Base-by-base conservation (phyloP, 2,888 invertebrate genomes). In the Ariolimax columbianus region DNA sequence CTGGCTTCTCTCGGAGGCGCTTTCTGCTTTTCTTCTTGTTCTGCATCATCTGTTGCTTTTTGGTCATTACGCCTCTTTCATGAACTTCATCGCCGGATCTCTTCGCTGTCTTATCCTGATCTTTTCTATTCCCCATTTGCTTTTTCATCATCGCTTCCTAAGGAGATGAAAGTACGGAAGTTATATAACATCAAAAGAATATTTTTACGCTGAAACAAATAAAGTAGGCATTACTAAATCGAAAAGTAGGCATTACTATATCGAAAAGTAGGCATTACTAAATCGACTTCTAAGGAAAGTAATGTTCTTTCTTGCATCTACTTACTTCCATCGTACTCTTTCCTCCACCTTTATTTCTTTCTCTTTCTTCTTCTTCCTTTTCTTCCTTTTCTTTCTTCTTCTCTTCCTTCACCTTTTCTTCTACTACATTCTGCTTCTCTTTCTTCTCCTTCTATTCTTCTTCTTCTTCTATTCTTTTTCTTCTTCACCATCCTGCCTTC, bases 1-100 rank as follows among this genome's bases (percentile, higher is more conserved):
- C 83, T 79, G 88, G 88, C 47, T 87, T 85, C 79, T 86, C 87
- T 77, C 88, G 86, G 68, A 86, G 77, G 33, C 84, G 87, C 36
- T 81, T 85, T 26, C 75, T 66, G n/a, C 83, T 88, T 75, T 89
- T 88, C 82, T 87, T 88, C 84, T 88, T 88, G 83, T 87, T 87
- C 85, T 87, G 82, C 80, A 85, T 84, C 59, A 79, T 75, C 81
- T 85, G 63, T 38, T 86, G 72, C 66, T 86, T 89, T 87, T 86
- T 88, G 85, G 89, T 86, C 47, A 77, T 77, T 43, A 40, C 77
- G 0, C 33, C 73, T 38, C 36, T 47, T 0, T 43, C 36, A 0
- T 66, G 7, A 23, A 38, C 19, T 17, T 36, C 51, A n/a, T 40
- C 36, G 3, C 33, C 63, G 0, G 26, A 30, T 30, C 30, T 36